Evolutionary conservation across 2,888 invertebrate species (phyloP).

Genomic region (Smittia aterrima): DNA sequence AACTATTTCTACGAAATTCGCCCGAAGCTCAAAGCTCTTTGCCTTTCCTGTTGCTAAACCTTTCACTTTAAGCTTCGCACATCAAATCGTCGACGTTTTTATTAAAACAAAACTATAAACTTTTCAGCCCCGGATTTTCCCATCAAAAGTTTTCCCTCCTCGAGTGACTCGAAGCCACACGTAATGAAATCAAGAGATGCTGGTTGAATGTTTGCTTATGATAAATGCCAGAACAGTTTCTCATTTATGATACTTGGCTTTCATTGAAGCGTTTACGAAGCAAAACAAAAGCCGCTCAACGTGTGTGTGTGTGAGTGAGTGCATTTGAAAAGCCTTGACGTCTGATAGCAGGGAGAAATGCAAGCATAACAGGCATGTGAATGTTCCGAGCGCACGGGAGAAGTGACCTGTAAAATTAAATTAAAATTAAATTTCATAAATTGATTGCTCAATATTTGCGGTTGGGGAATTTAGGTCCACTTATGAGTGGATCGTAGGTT

Average conservation of each 20-base stretch:
- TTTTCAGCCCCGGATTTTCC: neutral
- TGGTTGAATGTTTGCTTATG: constrained; percentile 25
- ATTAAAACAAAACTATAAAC: neutral
- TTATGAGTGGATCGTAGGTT: too few relatives aligned
- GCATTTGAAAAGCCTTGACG: neutral
- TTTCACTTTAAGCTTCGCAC: neutral
- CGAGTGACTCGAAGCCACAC: too few relatives aligned
- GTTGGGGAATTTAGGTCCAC: neutral
- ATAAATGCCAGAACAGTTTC: constrained; percentile 21
- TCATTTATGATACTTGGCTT: constrained; percentile 19
- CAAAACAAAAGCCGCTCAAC: constrained; percentile 6
- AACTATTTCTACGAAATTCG: neutral
- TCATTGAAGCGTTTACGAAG: neutral
- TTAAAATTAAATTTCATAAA: constrained; percentile 39
- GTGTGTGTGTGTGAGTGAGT: neutral
- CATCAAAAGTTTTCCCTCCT: neutral
- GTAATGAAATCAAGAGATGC: neutral
- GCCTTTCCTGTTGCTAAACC: too few relatives aligned
- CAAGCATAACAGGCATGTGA: too few relatives aligned
- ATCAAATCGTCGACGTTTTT: neutral
- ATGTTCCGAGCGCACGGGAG: too few relatives aligned
- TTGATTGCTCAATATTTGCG: constrained; percentile 36
- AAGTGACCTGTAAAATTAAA: constrained; percentile 40
- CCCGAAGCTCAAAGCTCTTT: too few relatives aligned
- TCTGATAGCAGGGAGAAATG: too few relatives aligned